Percentiles rank a stretch among this genome's conserved stretches.
phyloP scores from a whole-genome alignment of 2,888 invertebrate species.

The Lasius fuliginosus region DNA sequence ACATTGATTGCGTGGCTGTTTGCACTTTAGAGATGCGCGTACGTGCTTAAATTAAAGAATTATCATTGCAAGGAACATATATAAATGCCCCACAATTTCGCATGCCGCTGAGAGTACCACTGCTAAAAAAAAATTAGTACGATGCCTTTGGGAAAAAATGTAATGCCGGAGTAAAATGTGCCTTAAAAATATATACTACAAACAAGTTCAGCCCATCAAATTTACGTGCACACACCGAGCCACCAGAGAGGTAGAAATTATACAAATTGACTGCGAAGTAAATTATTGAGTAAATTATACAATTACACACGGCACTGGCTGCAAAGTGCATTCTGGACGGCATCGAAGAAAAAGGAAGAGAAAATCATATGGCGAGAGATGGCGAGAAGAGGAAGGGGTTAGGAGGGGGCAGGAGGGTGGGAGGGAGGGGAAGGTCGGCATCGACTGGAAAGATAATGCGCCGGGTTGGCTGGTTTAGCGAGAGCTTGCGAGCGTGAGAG shows the following conservation, averaged over 20 bases:
- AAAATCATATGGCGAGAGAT: not conserved
- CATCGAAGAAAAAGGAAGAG: constrained; percentile 37
- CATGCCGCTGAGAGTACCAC: not conserved
- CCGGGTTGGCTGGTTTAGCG: constrained; percentile 43
- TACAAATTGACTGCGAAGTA: constrained; percentile 78
- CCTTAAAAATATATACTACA: constrained; percentile 4
- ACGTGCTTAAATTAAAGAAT: not conserved
- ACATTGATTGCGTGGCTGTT: not conserved
- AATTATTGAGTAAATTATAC: constrained; percentile 80
- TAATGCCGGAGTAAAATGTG: constrained; percentile 1
- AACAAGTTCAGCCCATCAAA: constrained; percentile 53
- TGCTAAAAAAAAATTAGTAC: not conserved
- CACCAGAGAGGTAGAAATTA: constrained; percentile 71
- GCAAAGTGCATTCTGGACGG: constrained; percentile 49
- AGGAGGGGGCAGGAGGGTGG: constrained; percentile 21
- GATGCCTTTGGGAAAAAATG: not conserved
- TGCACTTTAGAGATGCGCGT: not conserved
- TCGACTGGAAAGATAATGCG: constrained; percentile 45
- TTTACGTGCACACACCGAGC: constrained; percentile 60
- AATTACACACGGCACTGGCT: constrained; percentile 73
- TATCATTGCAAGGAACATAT: not conserved
- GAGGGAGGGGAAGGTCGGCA: constrained; percentile 43
- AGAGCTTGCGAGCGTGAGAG: constrained; percentile 44
- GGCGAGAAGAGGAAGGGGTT: not conserved
- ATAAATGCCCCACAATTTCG: constrained; percentile 24